Evolutionary conservation across 2,797 vertebrate species (phyloP).

Genomic region (Rhabdomys pumilio): DNA sequence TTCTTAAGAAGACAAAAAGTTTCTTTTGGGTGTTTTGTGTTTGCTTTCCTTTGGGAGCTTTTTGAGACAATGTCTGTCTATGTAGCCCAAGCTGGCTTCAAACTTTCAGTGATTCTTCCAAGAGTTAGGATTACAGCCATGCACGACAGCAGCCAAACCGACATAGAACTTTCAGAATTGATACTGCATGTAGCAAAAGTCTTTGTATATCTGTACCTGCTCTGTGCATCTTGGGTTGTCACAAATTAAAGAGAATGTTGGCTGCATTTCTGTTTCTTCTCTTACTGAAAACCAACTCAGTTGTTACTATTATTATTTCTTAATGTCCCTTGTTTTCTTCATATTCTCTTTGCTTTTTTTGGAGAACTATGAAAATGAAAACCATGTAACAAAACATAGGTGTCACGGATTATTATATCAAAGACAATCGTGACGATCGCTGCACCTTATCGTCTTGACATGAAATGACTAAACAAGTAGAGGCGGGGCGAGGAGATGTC

Average conservation of each 20-base stretch:
- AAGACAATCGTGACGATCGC: neutral
- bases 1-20: neutral
- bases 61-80: neutral
- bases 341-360: neutral
- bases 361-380: conserved; percentile 55
- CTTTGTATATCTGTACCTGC: neutral
- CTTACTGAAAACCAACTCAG: conserved; percentile 18
- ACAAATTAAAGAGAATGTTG: neutral
- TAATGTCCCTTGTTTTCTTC: neutral
- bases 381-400: conserved; percentile 1
- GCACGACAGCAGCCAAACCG: neutral
- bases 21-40: neutral
- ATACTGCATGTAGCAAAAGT: neutral
- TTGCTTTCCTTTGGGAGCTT: neutral
- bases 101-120: too few relatives aligned
- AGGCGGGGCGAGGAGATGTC: neutral
- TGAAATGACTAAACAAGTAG: conserved; percentile 73
- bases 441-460: conserved; percentile 54
- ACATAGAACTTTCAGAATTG: neutral
- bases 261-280: conserved; percentile 42
- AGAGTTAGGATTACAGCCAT: neutral
- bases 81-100: neutral
- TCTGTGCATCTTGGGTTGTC: neutral
- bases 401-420: neutral
- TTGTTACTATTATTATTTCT: neutral